Conservation (phyloP, 2,888 invertebrate genomes). For the Apocheima hispidaria region DNA sequence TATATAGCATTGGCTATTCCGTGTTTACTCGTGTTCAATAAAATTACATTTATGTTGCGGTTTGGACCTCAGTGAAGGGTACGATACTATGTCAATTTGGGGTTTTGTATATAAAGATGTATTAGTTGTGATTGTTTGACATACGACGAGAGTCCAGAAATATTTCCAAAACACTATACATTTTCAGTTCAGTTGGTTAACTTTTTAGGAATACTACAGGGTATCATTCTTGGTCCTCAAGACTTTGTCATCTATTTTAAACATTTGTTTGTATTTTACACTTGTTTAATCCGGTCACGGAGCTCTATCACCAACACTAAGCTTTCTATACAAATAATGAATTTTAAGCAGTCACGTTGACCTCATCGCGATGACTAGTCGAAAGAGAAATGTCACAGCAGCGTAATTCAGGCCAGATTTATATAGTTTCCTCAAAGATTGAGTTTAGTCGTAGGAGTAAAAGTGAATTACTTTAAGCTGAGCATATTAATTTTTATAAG, state of each 20-base stretch:
- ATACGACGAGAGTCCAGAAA: no score
- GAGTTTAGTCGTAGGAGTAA: slow-evolving; percentile 7
- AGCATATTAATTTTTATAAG: slow-evolving; percentile 4
- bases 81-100: background rate
- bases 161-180: background rate
- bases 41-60: background rate
- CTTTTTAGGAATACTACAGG: background rate
- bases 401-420: slow-evolving; percentile 41
- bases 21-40: slow-evolving; percentile 14
- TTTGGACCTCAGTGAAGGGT: slow-evolving; percentile 11
- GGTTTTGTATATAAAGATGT: background rate
- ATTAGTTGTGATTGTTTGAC: no score
- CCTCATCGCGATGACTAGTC: slow-evolving; percentile 37
- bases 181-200: background rate
- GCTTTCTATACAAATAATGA: slow-evolving; percentile 50
- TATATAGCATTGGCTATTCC: slow-evolving; percentile 41
- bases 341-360: slow-evolving; percentile 40
- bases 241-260: slow-evolving; percentile 4
- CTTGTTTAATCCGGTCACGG: slow-evolving; percentile 29
- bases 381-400: slow-evolving; percentile 43
- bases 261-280: slow-evolving; percentile 1
- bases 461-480: background rate
- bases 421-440: slow-evolving; percentile 20
- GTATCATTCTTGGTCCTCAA: slow-evolving; percentile 5
- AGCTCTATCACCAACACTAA: slow-evolving; percentile 31